Base-by-base conservation (phyloP, 2,113 vertebrate species). In the Excalfactoria chinensis region DNA sequence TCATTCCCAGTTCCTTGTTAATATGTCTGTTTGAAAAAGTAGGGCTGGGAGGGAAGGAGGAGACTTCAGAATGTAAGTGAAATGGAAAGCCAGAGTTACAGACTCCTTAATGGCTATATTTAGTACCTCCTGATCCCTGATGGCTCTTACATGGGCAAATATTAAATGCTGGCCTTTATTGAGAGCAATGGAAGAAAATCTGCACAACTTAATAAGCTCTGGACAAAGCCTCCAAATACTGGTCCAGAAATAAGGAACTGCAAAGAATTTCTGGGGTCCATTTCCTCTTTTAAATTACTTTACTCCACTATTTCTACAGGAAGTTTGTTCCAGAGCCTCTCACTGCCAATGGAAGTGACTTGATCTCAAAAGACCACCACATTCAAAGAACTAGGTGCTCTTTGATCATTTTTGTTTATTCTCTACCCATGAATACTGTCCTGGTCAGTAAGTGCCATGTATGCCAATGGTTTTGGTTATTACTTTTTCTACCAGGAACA, bases 311-410 rank as follows among this genome's bases (percentile, higher is more conserved):
- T 73, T 90, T 68, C 69, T 84, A 66, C 53, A 93, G 90, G 83
- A 93, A 88, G 80, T 44, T 94, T 84, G 48, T 64, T 91, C 79
- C 90, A 88, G 76, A 76, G 48, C 8, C 5, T 89, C 64, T 83
- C 56, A 74, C 82, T 93, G 91, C 95, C 91, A 89, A 23, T 88
- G 88, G 93, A 92, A 95, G 81, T 66, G 64, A 28, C 40, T 89
- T 28, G 53, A 62, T 92, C 66, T 78, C 44, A 69, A 53, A 70
- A 84, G 86, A 92, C 79, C 92, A 91, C 66, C 80, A 78, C 86
- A 92, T 66, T n/a, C 73, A 92, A 86, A 40, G 63, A 71, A 68
- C 26, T 75, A 44, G 53, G 81, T 4, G 3, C 69, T 93, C 91
- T 26, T 19, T 23, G 56, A 19, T 55, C 32, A 8, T 81, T 96